These are phyloP conservation scores for Trypoxylon attenuatum DNA, from an alignment of 2,888 invertebrate genomes.

Conservation along the genomic window DNA sequence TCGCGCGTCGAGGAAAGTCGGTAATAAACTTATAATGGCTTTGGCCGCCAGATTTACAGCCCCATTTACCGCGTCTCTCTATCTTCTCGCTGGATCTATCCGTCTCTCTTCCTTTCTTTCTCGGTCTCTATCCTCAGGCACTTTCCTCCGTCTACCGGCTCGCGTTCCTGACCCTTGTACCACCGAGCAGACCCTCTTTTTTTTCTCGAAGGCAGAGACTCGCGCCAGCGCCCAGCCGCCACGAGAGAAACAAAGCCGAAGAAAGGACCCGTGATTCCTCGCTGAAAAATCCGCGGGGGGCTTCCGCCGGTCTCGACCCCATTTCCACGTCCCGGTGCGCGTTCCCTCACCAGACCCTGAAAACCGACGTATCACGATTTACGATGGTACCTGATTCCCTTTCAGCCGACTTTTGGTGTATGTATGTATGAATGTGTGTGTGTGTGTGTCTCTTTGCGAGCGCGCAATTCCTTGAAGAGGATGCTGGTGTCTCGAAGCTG, in stretches of 20 bases:
- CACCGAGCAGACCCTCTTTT: background rate
- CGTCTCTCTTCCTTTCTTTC: constrained; percentile 8
- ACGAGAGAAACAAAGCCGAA: constrained; percentile 17
- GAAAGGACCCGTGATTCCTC: constrained; percentile 2
- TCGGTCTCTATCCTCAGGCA: constrained; percentile 9
- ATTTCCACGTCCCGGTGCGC: constrained; percentile 23
- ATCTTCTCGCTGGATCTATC: constrained; percentile 1
- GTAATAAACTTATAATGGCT: constrained; percentile 68
- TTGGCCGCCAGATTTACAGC: constrained; percentile 61
- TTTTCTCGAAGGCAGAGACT: constrained; percentile 17
- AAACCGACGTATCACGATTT: constrained; percentile 50
- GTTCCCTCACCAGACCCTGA: constrained; percentile 9
- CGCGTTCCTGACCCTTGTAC: constrained; percentile 28
- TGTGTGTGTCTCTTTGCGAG: background rate
- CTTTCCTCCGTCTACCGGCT: constrained; percentile 14
- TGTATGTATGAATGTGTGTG: background rate
- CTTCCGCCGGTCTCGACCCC: constrained; percentile 7
- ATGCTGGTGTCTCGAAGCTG: constrained; percentile 24
- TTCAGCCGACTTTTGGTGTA: constrained; percentile 30
- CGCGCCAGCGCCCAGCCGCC: background rate
- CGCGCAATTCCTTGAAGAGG: constrained; percentile 30
- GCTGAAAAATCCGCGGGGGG: constrained; percentile 35
- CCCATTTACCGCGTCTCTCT: constrained; percentile 55
- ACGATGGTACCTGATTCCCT: constrained; percentile 45
- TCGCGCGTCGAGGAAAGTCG: constrained; percentile 62